Evolutionary conservation across 2,113 vertebrate genomes (phyloP), one percentile per base, ranked within the genome.

Genomic region (Apus apus): DNA sequence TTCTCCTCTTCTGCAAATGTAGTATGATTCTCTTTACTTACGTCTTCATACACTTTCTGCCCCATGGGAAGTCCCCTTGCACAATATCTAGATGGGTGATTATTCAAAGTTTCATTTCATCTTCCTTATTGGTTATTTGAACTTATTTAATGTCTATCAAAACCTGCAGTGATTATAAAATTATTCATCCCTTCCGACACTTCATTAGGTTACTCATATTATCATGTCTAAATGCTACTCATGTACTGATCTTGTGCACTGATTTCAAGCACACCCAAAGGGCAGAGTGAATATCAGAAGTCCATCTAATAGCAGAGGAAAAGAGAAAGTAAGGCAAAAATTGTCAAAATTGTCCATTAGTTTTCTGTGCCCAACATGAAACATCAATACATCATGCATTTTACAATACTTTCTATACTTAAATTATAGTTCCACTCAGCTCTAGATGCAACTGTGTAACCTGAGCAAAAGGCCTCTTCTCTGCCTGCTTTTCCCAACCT

Each of bases 21-120:
- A 61, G 45, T 32, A 61, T 60, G 48, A 81, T 34, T 75, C 81
- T 64, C 71, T 85, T 93, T 67, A 77, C 19, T 75, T 71, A 66
- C 20, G 54, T 38, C 40, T 72, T 84, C 72, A 71, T 60, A 68
- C 48, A 40, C 27, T 89, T 89, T 78, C 36, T 15, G 57, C 45
- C 65, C 45, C 51, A 45, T 10, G 53, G 78, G 77, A 93, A 53
- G 64, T 85, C 25, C 15, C 12, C 29, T 68, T n/a, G 43, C 61
- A 92, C 32, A 80, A 26, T 45, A 56, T 80, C 23, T 84, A 80
- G 92, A 84, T 75, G 43, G 18, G 46, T 66, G 43, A 79, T 61
- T 89, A 91, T 78, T 93, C 66, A 72, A 89, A 96, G 66, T 84
- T 93, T 72, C 27, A 53, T 95, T 90, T 91, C 48, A 68, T 77